These are phyloP conservation scores for Phoxinus phoxinus DNA, from an alignment of 2,113 vertebrate species.

Conservation along the genomic window DNA sequence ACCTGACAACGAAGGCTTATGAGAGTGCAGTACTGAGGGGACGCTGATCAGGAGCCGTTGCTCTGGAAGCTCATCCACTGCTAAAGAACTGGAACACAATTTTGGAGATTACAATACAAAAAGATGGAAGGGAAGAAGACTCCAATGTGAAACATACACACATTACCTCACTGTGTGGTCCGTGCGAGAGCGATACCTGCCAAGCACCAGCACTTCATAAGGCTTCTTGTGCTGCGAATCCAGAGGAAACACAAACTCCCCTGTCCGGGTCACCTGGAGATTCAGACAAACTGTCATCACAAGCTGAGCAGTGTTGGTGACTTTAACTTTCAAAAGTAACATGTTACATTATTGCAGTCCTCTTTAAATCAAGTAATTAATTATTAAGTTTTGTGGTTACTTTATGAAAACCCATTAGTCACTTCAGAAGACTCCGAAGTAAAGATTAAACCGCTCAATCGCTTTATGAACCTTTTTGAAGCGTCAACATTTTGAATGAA, in stretches of 20 bases:
- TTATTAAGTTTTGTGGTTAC: too few species aligned
- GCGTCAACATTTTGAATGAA: too few species aligned
- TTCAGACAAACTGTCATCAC: not conserved
- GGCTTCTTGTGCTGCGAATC: conserved; percentile 96
- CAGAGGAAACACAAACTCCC: conserved; percentile 91
- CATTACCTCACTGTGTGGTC: conserved; percentile 58
- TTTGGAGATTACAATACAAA: not conserved
- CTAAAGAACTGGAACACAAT: conserved; percentile 69
- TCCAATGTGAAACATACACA: conserved; percentile 39
- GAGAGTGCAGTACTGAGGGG: conserved; percentile 91
- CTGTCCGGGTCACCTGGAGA: conserved; percentile 85
- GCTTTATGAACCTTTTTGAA: too few species aligned
- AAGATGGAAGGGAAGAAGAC: conserved; percentile 25
- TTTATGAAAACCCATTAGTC: not conserved
- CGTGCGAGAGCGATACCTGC: conserved; percentile 69
- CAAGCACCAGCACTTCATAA: conserved; percentile 90
- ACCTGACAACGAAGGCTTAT: conserved; percentile 92
- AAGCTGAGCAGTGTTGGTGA: not conserved
- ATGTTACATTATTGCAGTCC: not conserved
- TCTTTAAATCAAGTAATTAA: too few species aligned
- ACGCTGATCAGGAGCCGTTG: conserved; percentile 88
- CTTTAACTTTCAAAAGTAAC: not conserved
- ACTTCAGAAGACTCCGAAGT: too few species aligned
- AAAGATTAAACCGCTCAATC: too few species aligned
- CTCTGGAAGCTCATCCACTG: conserved; percentile 74